Evolutionary conservation across 2,797 vertebrate genomes (phyloP).

Genomic region (Menidia menidia): DNA sequence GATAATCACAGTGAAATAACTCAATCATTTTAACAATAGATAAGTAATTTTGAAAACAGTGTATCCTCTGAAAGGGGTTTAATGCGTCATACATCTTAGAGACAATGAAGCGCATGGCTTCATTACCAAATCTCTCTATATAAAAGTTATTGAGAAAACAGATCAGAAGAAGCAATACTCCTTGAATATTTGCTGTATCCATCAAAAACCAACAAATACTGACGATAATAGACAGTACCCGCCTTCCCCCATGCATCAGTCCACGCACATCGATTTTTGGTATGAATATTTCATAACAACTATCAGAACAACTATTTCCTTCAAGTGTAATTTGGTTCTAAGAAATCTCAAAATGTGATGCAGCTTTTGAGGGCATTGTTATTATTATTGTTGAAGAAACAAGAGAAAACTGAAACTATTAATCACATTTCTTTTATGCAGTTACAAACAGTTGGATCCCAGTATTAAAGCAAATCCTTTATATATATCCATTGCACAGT

Average conservation of each 20-base stretch:
- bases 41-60: not conserved
- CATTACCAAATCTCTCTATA: not conserved
- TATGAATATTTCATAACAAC: not conserved
- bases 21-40: not conserved
- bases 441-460: too few relatives aligned
- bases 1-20: not conserved
- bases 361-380: conserved; percentile 2
- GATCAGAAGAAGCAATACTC: not conserved
- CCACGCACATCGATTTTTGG: not conserved
- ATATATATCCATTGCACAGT: too few relatives aligned
- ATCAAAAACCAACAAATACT: not conserved
- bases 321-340: not conserved
- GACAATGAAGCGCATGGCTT: not conserved
- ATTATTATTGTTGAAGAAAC: not conserved
- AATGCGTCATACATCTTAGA: conserved; percentile 14
- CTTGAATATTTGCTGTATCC: not conserved
- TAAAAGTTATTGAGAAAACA: conserved; percentile 2
- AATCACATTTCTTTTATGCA: not conserved
- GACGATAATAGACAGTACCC: not conserved
- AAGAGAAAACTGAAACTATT: not conserved
- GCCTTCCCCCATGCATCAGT: not conserved
- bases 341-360: not conserved
- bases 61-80: conserved; percentile 3
- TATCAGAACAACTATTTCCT: not conserved
- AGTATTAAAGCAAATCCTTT: too few relatives aligned